Percentiles rank a stretch among this genome's conserved stretches.
These are phyloP conservation scores for Oceanites oceanicus DNA, from an alignment of 2,113 vertebrate species.

Conservation along the genomic window DNA sequence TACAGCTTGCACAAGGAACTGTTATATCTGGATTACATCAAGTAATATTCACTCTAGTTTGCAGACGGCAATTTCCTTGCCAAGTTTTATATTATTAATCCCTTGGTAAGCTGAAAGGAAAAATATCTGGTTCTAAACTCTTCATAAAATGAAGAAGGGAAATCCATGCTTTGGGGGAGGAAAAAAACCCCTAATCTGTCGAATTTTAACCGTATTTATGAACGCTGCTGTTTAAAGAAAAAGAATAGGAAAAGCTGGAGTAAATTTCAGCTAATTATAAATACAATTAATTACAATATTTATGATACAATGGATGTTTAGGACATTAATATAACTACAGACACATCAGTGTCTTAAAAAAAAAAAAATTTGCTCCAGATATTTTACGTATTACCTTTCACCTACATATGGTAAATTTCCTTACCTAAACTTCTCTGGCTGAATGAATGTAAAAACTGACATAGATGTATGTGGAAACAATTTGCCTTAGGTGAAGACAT, in stretches of 20 bases:
- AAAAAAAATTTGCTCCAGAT: background rate
- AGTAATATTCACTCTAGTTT: constrained; percentile 34
- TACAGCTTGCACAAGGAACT: background rate
- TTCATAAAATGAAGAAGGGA: constrained; percentile 43
- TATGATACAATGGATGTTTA: background rate
- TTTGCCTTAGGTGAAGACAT: background rate
- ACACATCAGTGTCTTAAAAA: background rate
- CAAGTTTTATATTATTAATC: constrained; percentile 67
- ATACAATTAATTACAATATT: background rate
- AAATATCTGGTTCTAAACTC: constrained; percentile 54
- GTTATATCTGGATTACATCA: constrained; percentile 64
- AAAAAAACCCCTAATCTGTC: background rate
- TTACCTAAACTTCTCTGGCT: background rate
- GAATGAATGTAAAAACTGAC: background rate
- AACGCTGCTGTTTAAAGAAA: background rate
- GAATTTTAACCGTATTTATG: background rate
- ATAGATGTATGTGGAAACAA: background rate
- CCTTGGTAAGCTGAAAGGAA: constrained; percentile 54
- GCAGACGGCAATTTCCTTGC: constrained; percentile 54
- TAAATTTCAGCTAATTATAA: background rate
- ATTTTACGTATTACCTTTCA: background rate
- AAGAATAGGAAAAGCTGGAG: background rate
- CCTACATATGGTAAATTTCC: background rate
- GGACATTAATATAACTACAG: background rate
- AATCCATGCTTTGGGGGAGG: background rate